Conservation (phyloP, 1,140 invertebrate genomes). For the Sinonovacula constricta region DNA sequence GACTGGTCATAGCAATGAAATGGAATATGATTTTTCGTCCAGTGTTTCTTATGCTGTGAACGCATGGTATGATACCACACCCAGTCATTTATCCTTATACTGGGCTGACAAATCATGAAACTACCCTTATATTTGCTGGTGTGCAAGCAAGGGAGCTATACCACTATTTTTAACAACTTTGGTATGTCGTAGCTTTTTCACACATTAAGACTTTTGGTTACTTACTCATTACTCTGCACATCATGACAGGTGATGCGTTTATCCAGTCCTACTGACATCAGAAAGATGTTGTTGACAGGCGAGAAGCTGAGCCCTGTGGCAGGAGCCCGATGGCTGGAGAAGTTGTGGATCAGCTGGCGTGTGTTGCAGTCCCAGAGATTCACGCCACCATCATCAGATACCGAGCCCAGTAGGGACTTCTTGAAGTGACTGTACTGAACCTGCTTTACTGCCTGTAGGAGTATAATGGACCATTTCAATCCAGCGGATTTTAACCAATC, state of each 20-base stretch:
- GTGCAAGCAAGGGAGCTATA: too few species aligned
- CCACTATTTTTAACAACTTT: too few species aligned
- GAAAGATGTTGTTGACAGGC: constrained; percentile 77
- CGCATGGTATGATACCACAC: too few species aligned
- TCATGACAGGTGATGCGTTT: constrained; percentile 77
- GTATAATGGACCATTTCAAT: background rate
- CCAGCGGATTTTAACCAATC: too few species aligned
- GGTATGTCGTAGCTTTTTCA: too few species aligned
- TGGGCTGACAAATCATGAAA: too few species aligned
- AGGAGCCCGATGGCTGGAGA: constrained; percentile 73
- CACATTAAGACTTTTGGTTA: too few species aligned
- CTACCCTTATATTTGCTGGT: too few species aligned
- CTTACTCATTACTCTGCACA: constrained; percentile 76
- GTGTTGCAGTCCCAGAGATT: constrained; percentile 77
- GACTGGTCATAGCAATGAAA: too few species aligned
- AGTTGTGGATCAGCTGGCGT: constrained; percentile 70
- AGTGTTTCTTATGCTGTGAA: too few species aligned
- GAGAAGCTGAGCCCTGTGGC: constrained; percentile 77
- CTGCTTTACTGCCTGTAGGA: constrained; percentile 70
- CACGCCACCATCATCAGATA: constrained; percentile 77
- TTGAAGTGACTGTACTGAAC: constrained; percentile 74
- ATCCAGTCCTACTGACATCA: constrained; percentile 78
- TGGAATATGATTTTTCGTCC: too few species aligned
- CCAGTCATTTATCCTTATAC: too few species aligned
- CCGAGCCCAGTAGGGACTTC: constrained; percentile 75